Evolutionary conservation across 2,113 vertebrate species (phyloP), one percentile per base, ranked within the genome.

Genomic region (Ameiurus melas): DNA sequence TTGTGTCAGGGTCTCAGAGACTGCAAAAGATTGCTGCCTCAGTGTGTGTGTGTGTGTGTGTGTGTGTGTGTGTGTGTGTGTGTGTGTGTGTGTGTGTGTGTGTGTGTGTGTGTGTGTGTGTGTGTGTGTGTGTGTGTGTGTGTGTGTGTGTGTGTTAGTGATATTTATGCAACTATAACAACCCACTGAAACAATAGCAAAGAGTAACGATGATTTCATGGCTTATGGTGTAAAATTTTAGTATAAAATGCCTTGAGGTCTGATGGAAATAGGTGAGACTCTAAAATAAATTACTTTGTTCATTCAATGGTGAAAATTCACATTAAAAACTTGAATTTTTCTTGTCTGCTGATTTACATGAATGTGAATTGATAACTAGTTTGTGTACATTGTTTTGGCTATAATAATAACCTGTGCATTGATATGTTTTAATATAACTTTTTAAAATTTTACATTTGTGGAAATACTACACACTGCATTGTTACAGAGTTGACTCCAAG

Each of bases 151-250:
- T 73, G 71, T 70, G 62, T 85, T 80, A 64, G 36, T 79, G 17
- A 78, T 84, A 62, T 85, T 85, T 62, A 70, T 82, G 43, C 27
- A 73, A 68, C 57, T 36, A 36, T 82, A 47, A 73, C 13, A 83
- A 85, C 73, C 43, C 12, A 30, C 30, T 39, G 84, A 17, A 71
- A 57, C 73, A 57, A 57, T 36, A 78, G 58, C 68, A 90, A 30
- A 86, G 88, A 85, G 91, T 90, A 93, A 92, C 91, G 92, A 91
- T 89, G 71, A 80, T 86, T 58, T 84, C 78, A 73, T 70, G 78
- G 53, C 19, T 86, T 64, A 53, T 62, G 55, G 16, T 86, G 39
- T 20, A 27, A 53, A 75, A 66, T 79, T 78, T 71, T 33, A 78
- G 51, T 66, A 79, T 36, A 39, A 70, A 62, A 33, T 70, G 51